Evolutionary conservation across 2,797 vertebrate species (phyloP), one percentile per base, ranked within the genome.

Genomic region (Hyperoplus immaculatus): DNA sequence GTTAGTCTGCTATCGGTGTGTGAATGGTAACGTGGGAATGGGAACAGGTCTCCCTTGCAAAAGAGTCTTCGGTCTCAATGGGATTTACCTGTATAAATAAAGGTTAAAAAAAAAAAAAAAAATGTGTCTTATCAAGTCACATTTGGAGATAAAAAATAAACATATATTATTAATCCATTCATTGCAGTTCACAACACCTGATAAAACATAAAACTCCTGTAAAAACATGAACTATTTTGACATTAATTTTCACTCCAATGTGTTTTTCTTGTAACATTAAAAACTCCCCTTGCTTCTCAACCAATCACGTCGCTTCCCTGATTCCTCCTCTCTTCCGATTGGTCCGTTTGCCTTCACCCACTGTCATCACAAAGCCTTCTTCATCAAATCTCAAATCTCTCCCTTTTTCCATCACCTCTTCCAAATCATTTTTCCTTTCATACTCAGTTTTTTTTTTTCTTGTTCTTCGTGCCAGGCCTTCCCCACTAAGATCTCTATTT

Each of bases 401-500:
- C 46, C 73, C 80, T 87, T 91, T 88, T 90, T 92, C 78, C 77
- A 29, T 81, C 71, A 42, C 77, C 72, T 78, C 77, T 79, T 79
- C 70, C 78, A 67, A 58, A 92, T 91, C 86, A 77, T 93, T 92
- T 93, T 90, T 89, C 84, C 78, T 87, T 84, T 90, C 93, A 92
- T 84, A 85, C 68, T 29, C 72, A 85, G 87, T 92, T 94, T 93
- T 92, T 83, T 68, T 42, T 38, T 0, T 1, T 13, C 6, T 3
- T 29, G 3, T 29, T 29, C 29, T 29, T 29, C 29, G 29, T 29
- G 29, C 29, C 4, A n/a, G 7, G 38, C 75, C 61, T 45, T 67
- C 78, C 70, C 70, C 5, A 55, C 82, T 77, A 18, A 88, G 80
- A 79, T 80, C 88, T 89, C 86, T 88, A 88, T 93, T 81, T 93